phyloP scores from a whole-genome alignment of 2,113 vertebrate genomes.

The Phrynosoma platyrhinos region DNA sequence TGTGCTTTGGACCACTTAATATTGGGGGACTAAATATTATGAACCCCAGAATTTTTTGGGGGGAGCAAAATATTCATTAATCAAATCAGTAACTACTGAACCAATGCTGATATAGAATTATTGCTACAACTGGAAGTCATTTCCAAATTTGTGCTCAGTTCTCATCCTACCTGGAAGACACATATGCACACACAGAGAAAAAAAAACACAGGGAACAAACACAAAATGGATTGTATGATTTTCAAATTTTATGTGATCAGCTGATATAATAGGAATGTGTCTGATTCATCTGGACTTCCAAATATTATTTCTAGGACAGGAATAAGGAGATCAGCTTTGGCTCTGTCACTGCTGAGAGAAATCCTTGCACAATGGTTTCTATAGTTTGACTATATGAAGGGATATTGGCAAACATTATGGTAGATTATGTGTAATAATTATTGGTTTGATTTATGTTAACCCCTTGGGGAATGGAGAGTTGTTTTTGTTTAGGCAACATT shows the following conservation, averaged over 20 bases:
- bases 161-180: constrained; percentile 1
- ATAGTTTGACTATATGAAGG: constrained; percentile 59
- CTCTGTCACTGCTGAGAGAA: constrained; percentile 27
- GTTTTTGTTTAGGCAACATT: constrained; percentile 80
- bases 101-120: not conserved
- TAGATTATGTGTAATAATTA: constrained; percentile 74
- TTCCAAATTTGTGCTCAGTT: constrained; percentile 30
- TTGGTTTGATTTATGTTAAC: constrained; percentile 81
- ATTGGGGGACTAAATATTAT: too few relatives aligned
- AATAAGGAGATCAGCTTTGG: not conserved
- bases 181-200: not conserved
- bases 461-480: constrained; percentile 58
- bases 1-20: too few relatives aligned
- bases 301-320: constrained; percentile 30
- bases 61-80: too few relatives aligned
- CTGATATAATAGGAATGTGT: not conserved
- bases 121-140: not conserved
- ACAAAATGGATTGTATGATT: not conserved
- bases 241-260: not conserved
- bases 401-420: constrained; percentile 73
- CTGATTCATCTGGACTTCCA: constrained; percentile 28
- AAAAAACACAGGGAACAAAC: not conserved
- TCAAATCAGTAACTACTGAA: not conserved
- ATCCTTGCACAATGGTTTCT: not conserved
- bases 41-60: too few relatives aligned